These are phyloP conservation scores for Blastomussa wellsi DNA, from an alignment of 92 coral and sea anemone species.

Conservation along the genomic window DNA sequence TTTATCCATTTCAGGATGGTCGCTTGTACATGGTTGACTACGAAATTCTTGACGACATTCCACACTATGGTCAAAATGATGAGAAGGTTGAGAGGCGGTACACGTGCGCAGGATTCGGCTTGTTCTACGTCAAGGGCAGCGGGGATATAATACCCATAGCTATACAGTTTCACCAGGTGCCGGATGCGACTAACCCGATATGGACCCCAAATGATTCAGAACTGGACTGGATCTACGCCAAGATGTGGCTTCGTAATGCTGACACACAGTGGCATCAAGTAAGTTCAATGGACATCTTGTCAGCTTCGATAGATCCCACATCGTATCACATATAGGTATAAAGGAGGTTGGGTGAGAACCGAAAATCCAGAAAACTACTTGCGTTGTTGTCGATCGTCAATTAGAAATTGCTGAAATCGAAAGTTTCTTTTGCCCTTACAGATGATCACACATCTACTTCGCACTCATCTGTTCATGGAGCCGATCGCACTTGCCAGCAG, in stretches of 20 bases:
- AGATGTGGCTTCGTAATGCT: conserved; percentile 84
- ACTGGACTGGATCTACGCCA: conserved; percentile 77
- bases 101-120: conserved; percentile 64
- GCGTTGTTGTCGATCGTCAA: not conserved
- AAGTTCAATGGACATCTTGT: not conserved
- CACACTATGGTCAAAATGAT: conserved; percentile 59
- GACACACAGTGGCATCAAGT: conserved; percentile 87
- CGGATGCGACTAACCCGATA: conserved; percentile 78
- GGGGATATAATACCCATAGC: conserved; percentile 88
- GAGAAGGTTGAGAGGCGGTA: conserved; percentile 52
- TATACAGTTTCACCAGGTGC: conserved; percentile 76
- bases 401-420: not conserved
- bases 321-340: not conserved
- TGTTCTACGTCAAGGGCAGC: conserved; percentile 73
- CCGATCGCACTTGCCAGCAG: conserved; percentile 52
- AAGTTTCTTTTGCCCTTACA: not conserved
- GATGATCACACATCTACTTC: conserved; percentile 58
- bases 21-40: conserved; percentile 65
- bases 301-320: not conserved
- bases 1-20: conserved; percentile 54
- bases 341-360: not conserved
- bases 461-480: conserved; percentile 55
- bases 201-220: conserved; percentile 87
- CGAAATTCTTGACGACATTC: conserved; percentile 59
- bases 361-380: not conserved